Conservation (phyloP, 2,797 vertebrate species). For the Mus caroli region DNA sequence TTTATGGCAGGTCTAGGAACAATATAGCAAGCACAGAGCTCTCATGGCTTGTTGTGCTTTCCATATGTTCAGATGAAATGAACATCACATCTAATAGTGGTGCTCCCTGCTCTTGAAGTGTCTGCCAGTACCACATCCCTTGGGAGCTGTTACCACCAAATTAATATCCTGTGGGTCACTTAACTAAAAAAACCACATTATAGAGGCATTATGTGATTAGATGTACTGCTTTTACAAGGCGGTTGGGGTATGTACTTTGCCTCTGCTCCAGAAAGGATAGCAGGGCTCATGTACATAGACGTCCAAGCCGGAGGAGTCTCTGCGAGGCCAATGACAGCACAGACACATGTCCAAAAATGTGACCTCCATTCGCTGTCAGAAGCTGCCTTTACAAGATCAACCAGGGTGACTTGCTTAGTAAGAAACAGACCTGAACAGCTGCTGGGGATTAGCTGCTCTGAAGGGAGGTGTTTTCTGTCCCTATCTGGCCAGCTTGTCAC, state of each 20-base stretch:
- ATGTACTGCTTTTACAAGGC: conserved; percentile 73
- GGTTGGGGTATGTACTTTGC: conserved; percentile 60
- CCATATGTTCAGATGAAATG: conserved; percentile 87
- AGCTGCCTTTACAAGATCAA: conserved; percentile 30
- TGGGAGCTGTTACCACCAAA: conserved; percentile 84
- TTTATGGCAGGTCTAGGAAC: conserved; percentile 88
- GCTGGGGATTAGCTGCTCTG: conserved; percentile 7
- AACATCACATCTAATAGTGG: conserved; percentile 78
- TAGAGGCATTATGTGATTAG: conserved; percentile 80
- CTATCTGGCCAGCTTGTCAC: not conserved
- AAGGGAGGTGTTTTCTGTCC: not conserved
- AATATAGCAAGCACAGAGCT: conserved; percentile 86
- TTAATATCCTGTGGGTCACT: conserved; percentile 88
- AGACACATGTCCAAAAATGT: conserved; percentile 43
- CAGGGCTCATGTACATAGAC: conserved; percentile 67
- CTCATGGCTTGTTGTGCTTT: conserved; percentile 86
- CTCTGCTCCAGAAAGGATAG: conserved; percentile 72
- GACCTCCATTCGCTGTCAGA: conserved; percentile 12
- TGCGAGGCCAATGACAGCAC: not conserved
- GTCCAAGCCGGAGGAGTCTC: conserved; percentile 79
- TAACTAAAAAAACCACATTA: conserved; percentile 83
- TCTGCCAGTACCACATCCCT: conserved; percentile 82
- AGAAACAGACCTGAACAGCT: not conserved
- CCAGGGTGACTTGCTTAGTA: conserved; percentile 31
- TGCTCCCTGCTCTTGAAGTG: conserved; percentile 84